Evolutionary conservation across 2,888 invertebrate species (phyloP), one percentile per base, ranked within the genome.

Genomic region (Erebia epiphron): DNA sequence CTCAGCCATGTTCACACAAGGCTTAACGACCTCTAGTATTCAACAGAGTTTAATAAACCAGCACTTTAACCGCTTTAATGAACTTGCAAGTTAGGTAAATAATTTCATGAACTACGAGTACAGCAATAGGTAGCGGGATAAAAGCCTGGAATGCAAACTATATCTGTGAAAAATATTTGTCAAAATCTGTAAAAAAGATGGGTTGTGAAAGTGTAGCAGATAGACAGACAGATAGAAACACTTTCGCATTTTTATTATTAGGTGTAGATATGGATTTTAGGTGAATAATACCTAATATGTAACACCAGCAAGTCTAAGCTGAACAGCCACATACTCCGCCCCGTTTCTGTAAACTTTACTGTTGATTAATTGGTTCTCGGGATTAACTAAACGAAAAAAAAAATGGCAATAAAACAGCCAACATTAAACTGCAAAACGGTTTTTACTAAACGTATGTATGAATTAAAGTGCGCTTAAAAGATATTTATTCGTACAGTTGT

Each of bases 401-500:
- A 16, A 16, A 9, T n/a, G n/a, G 16, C 52, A 9, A n/a, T 7
- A 16, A 16, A 16, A 16, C 16, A 52, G 16, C 10, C 16, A 18
- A 3, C 54, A 54, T 54, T 54, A 18, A 54, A 18, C 54, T 54
- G 10, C 9, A 52, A 54, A 54, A 18, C 16, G 10, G 3, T 43
- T 61, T 49, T 49, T 49, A 21, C 52, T 10, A 10, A 50, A 64
- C 35, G 50, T 35, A 8, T 65, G 18, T 65, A 65, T 56, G 64
- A 56, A 65, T 43, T 49, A 67, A 57, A 67, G 57, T 49, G 49
- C 21, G 54, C 57, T 54, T 67, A 57, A 67, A 66, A 46, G 8
- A 46, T 57, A 57, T 70, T 70, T 70, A 70, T 62, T 56, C 65
- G 65, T 66, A 61, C 61, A 54, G 66, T 65, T 68, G 56, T 62